Percentiles rank a stretch among this genome's conserved stretches.
Conservation (phyloP, 2,797 vertebrate genomes). For the Fratercula arctica region DNA sequence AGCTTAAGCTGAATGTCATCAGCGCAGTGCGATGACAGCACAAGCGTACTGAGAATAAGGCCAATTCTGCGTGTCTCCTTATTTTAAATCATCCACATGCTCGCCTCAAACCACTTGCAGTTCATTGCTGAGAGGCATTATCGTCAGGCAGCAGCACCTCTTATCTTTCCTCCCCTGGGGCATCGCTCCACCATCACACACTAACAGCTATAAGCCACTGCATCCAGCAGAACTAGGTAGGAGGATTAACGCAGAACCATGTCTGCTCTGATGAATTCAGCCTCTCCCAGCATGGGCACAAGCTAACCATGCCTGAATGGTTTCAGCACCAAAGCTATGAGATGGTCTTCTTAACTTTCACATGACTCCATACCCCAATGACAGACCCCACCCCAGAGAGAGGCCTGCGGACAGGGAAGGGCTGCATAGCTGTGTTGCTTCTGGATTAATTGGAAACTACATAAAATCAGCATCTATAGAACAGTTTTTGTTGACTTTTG, state of each 20-base stretch:
- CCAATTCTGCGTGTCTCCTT: constrained; percentile 5
- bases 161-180: not conserved
- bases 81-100: constrained; percentile 24
- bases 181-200: not conserved
- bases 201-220: not conserved
- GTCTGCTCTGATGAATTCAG: not conserved
- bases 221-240: not conserved
- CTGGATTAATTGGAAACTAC: not conserved
- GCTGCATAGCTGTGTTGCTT: not conserved
- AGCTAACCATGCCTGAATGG: not conserved
- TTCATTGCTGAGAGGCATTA: not conserved
- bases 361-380: not conserved
- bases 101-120: not conserved
- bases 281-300: not conserved
- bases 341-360: not conserved
- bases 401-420: not conserved
- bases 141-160: not conserved
- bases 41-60: constrained; percentile 8
- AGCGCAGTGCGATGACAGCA: not conserved
- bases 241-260: not conserved
- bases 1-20: constrained; percentile 40
- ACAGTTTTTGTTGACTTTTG: not conserved
- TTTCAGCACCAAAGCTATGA: not conserved
- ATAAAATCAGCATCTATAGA: not conserved
- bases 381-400: not conserved